Percentiles rank a stretch among this genome's conserved stretches.
These are phyloP conservation scores for Trichogramma evanescens DNA, from an alignment of 2,888 invertebrate species.

Conservation along the genomic window DNA sequence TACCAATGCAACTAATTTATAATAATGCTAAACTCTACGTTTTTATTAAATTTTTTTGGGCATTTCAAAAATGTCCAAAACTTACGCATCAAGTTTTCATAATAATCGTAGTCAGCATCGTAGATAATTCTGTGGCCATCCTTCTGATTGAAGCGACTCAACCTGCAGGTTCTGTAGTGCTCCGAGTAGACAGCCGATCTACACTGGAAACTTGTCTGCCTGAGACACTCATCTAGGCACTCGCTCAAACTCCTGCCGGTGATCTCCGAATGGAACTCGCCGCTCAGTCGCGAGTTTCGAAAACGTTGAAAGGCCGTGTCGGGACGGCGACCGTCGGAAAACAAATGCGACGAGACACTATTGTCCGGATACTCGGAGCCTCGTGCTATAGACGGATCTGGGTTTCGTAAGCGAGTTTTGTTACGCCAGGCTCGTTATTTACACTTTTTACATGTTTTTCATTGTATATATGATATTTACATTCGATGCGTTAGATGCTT, in stretches of 20 bases:
- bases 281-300: conserved; percentile 77
- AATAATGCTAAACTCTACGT: not conserved
- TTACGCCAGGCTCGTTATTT: conserved; percentile 21
- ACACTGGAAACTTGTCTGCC: conserved; percentile 85
- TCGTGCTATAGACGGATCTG: conserved; percentile 58
- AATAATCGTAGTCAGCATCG: conserved; percentile 88
- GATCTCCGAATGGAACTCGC: conserved; percentile 84
- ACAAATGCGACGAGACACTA: conserved; percentile 76
- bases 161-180: conserved; percentile 73
- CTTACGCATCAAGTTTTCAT: conserved; percentile 89
- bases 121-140: conserved; percentile 83
- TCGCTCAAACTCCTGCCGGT: conserved; percentile 82
- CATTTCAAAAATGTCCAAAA: not conserved
- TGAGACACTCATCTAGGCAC: conserved; percentile 81
- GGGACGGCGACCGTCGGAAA: conserved; percentile 72
- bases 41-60: not conserved
- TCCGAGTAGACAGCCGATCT: conserved; percentile 84
- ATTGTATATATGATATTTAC: not conserved
- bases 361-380: conserved; percentile 85
- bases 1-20: not conserved
- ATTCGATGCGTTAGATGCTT: not conserved
- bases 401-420: conserved; percentile 32
- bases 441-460: conserved; percentile 4
- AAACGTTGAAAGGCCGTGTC: conserved; percentile 86
- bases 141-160: conserved; percentile 79